Conservation (phyloP, 2,113 vertebrate species). For the Plotosus lineatus region DNA sequence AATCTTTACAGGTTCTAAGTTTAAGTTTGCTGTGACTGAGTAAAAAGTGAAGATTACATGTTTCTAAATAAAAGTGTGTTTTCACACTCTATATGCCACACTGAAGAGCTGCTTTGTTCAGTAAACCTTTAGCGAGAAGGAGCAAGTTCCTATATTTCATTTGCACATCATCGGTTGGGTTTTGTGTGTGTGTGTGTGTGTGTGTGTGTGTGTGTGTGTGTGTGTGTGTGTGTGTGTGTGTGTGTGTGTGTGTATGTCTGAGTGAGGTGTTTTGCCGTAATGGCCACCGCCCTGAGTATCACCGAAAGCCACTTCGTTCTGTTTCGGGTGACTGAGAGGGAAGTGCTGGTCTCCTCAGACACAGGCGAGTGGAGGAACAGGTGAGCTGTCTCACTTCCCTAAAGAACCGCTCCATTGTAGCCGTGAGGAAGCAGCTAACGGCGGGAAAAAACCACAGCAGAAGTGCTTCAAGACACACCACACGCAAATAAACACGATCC, state of each 20-base stretch:
- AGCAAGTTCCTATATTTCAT: conserved; percentile 25
- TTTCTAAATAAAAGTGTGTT: too few relatives aligned
- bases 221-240: not conserved
- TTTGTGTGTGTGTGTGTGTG: not conserved
- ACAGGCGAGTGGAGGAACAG: conserved; percentile 41
- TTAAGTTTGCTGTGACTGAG: too few relatives aligned
- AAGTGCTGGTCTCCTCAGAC: conserved; percentile 45
- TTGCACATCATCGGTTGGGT: not conserved
- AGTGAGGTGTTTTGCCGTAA: conserved; percentile 4
- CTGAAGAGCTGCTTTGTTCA: not conserved
- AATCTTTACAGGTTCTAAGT: too few relatives aligned
- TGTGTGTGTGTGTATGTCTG: not conserved
- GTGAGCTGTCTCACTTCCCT: conserved; percentile 32
- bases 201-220: not conserved
- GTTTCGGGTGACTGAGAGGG: conserved; percentile 25
- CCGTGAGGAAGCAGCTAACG: conserved; percentile 35
- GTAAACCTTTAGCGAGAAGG: not conserved
- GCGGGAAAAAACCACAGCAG: conserved; percentile 25
- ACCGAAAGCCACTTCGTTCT: conserved; percentile 63
- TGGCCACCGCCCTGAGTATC: conserved; percentile 67
- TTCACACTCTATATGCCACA: not conserved
- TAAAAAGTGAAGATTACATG: too few relatives aligned
- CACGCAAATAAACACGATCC: conserved; percentile 9
- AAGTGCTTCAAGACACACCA: conserved; percentile 39
- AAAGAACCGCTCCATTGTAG: conserved; percentile 42